Conservation (phyloP, 2,113 vertebrate genomes). For the Candoia aspera region DNA sequence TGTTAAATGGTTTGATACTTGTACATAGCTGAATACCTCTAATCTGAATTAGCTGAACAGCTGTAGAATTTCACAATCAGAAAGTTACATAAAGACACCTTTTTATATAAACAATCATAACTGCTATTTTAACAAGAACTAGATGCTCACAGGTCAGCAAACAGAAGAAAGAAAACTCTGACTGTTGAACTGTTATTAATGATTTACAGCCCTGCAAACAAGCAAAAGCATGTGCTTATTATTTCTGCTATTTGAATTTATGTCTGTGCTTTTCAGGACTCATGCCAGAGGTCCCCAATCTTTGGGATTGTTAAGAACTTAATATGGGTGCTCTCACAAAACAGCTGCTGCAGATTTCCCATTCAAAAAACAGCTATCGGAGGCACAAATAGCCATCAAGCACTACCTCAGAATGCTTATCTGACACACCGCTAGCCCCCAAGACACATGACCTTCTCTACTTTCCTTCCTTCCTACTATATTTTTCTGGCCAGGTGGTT, state of each 20-base stretch:
- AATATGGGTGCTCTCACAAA: not conserved
- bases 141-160: not conserved
- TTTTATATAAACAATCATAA: not conserved
- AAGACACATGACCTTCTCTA: not conserved
- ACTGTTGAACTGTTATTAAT: not conserved
- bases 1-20: not conserved
- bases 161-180: not conserved
- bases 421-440: not conserved
- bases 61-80: not conserved
- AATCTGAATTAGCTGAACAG: not conserved
- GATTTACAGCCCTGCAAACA: not conserved
- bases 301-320: not conserved
- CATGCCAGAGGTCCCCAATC: not conserved
- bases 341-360: not conserved
- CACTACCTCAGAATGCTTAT: not conserved
- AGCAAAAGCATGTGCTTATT: not conserved
- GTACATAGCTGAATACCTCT: not conserved
- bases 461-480: not conserved
- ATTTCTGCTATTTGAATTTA: not conserved
- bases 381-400: not conserved
- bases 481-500: not conserved
- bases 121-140: not conserved
- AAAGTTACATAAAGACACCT: not conserved
- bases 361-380: not conserved
- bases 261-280: not conserved